phyloP scores from a whole-genome alignment of 2,888 invertebrate genomes.

The Latheticus oryzae region DNA sequence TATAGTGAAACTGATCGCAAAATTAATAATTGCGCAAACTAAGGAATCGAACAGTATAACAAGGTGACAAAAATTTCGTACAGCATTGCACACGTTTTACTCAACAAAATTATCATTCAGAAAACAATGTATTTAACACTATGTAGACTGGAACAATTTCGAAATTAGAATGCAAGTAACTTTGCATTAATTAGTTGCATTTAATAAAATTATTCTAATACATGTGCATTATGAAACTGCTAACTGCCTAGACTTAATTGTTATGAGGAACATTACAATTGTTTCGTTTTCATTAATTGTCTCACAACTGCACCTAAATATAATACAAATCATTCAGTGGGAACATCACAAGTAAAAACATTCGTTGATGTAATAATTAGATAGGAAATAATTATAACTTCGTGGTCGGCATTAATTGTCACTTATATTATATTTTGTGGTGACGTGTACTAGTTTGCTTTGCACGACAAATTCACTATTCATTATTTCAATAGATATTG shows the following conservation, averaged over 20 bases:
- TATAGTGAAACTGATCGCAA: constrained; percentile 2
- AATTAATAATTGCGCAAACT: too few species aligned
- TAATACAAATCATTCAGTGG: constrained; percentile 15
- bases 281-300: constrained; percentile 9
- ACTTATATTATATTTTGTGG: constrained; percentile 8
- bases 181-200: constrained; percentile 37
- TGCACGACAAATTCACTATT: too few species aligned
- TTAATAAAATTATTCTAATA: constrained; percentile 36
- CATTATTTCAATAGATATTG: constrained; percentile 4
- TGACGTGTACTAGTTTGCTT: constrained; percentile 13
- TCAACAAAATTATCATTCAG: constrained; percentile 33
- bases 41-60: too few species aligned
- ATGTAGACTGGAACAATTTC: constrained; percentile 34
- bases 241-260: constrained; percentile 22
- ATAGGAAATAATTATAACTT: constrained; percentile 29
- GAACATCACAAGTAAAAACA: constrained; percentile 21
- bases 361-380: constrained; percentile 20
- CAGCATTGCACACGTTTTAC: constrained; percentile 24
- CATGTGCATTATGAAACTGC: constrained; percentile 29
- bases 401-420: constrained; percentile 18
- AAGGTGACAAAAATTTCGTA: constrained; percentile 16
- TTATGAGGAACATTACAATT: constrained; percentile 10
- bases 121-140: constrained; percentile 32
- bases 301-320: constrained; percentile 7
- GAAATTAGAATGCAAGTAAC: constrained; percentile 35